phyloP scores from a whole-genome alignment of 2,797 vertebrate genomes.

The Pangasius sanitwongsei region DNA sequence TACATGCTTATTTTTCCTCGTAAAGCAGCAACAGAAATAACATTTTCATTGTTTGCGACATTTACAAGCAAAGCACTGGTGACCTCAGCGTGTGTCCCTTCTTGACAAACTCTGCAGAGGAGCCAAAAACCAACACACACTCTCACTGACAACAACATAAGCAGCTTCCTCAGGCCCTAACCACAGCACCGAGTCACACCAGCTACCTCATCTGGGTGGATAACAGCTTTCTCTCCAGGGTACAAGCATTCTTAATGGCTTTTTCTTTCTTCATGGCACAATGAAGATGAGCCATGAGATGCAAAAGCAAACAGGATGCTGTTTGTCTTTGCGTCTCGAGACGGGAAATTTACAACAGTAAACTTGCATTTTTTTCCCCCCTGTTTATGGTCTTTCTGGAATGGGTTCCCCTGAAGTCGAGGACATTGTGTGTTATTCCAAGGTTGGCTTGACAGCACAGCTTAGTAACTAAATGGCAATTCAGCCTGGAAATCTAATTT shows the following conservation, averaged over 20 bases:
- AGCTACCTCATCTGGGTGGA: conserved; percentile 33
- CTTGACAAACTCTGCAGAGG: conserved; percentile 41
- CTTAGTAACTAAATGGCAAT: conserved; percentile 11
- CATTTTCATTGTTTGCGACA: conserved; percentile 44
- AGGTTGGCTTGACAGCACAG: conserved; percentile 18
- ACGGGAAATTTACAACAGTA: conserved; percentile 34
- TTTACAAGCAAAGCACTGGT: conserved; percentile 42
- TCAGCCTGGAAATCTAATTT: conserved; percentile 9
- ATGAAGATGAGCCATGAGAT: conserved; percentile 23
- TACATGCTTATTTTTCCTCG: not conserved
- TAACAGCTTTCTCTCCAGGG: conserved; percentile 26
- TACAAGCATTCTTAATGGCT: conserved; percentile 52
- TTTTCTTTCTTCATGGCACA: conserved; percentile 45
- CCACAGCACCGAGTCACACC: conserved; percentile 13
- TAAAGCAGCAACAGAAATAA: conserved; percentile 26
- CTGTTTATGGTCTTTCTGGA: conserved; percentile 27
- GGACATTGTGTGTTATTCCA: not conserved
- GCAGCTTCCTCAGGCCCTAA: conserved; percentile 25
- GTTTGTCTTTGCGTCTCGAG: conserved; percentile 12
- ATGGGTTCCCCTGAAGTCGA: not conserved
- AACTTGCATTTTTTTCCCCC: conserved; percentile 7
- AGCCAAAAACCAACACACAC: conserved; percentile 20
- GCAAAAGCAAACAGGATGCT: conserved; percentile 35
- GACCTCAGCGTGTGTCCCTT: conserved; percentile 35
- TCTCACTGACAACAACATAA: conserved; percentile 30